Conservation (phyloP, 2,888 invertebrate genomes). For the Brachypalpus laphriformis region DNA sequence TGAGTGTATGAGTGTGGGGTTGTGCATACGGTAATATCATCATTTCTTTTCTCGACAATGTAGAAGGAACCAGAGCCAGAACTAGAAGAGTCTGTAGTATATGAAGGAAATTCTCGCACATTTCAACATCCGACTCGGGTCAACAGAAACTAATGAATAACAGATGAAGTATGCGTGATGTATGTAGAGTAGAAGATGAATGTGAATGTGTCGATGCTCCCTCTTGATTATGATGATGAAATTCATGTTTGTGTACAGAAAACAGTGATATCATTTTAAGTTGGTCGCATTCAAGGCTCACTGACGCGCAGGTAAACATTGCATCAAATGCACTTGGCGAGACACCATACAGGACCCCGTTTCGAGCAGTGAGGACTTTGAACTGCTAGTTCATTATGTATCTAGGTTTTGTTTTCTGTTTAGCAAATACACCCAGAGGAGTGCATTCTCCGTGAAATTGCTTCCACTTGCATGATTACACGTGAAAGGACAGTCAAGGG, state of each 20-base stretch:
- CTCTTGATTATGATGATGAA: slow-evolving; percentile 42
- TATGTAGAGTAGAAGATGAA: slow-evolving; percentile 12
- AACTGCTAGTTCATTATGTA: slow-evolving; percentile 28
- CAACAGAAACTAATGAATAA: slow-evolving; percentile 70
- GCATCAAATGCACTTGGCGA: slow-evolving; percentile 50
- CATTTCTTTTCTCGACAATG: neutral
- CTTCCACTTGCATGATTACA: slow-evolving; percentile 16
- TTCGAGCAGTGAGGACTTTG: slow-evolving; percentile 44
- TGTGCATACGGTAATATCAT: slow-evolving; percentile 6
- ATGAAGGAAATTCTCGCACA: slow-evolving; percentile 3
- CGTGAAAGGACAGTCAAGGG: neutral
- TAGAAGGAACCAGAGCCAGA: neutral
- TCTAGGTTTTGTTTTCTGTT: neutral
- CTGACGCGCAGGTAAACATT: slow-evolving; percentile 54
- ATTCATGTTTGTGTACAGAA: slow-evolving; percentile 44
- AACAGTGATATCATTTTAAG: slow-evolving; percentile 38
- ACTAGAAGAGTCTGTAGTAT: neutral
- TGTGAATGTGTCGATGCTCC: slow-evolving; percentile 46
- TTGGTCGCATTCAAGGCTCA: slow-evolving; percentile 35
- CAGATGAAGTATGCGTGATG: slow-evolving; percentile 61
- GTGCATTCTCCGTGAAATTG: neutral
- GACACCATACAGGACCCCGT: slow-evolving; percentile 19
- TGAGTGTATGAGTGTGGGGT: neutral
- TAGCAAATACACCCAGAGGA: neutral
- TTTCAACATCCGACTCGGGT: slow-evolving; percentile 42